Evolutionary conservation across 2,113 vertebrate genomes (phyloP).

Genomic region (Coptodon bakossiorum): DNA sequence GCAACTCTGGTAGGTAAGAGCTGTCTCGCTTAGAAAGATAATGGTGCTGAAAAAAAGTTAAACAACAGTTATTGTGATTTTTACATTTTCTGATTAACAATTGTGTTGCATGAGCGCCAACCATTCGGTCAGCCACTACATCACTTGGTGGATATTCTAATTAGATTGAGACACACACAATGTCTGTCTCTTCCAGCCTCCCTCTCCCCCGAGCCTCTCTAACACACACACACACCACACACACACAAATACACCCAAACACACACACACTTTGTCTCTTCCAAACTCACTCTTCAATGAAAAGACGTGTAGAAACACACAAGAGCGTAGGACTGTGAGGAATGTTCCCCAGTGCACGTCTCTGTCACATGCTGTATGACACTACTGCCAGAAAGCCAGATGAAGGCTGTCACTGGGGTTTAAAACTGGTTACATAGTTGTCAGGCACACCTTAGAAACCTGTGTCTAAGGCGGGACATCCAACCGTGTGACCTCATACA

Average conservation of each 20-base stretch:
- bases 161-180: constrained; percentile 31
- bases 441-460: constrained; percentile 15
- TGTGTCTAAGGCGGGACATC: background rate
- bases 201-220: background rate
- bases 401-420: constrained; percentile 3
- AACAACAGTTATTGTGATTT: background rate
- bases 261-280: background rate
- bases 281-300: constrained; percentile 2
- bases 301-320: background rate
- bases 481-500: background rate
- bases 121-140: constrained; percentile 1
- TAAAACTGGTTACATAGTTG: constrained; percentile 16
- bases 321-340: constrained; percentile 9
- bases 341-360: constrained; percentile 23
- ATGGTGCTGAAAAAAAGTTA: background rate
- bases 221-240: background rate
- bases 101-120: background rate
- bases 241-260: background rate
- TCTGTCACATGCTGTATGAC: constrained; percentile 39
- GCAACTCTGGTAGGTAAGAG: background rate
- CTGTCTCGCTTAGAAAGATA: background rate
- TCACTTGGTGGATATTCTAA: constrained; percentile 24
- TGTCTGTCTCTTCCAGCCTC: background rate
- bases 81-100: constrained; percentile 2
- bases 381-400: constrained; percentile 7